These are phyloP conservation scores for Ceratoteleas bidentatus DNA, from an alignment of 1,140 invertebrate genomes.

Conservation along the genomic window DNA sequence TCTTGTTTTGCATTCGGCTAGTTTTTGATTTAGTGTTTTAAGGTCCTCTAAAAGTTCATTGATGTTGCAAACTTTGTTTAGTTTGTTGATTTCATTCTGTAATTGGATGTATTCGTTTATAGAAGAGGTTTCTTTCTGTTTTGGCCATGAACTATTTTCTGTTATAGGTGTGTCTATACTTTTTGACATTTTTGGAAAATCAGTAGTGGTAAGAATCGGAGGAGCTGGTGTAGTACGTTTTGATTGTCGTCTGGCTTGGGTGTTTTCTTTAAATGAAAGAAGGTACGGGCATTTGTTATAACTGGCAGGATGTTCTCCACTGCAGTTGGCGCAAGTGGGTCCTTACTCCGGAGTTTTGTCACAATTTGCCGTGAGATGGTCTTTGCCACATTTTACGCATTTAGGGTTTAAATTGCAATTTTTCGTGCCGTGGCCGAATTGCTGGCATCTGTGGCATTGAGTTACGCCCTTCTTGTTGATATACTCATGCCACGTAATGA, in stretches of 20 bases:
- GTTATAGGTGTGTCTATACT: background rate
- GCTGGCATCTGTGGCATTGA: constrained; percentile 43
- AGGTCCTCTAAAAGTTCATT: background rate
- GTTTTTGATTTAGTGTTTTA: constrained; percentile 4
- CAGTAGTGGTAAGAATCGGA: background rate
- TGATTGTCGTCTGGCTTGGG: constrained; percentile 12
- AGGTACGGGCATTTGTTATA: background rate
- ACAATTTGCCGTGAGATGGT: background rate
- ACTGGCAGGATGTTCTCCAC: background rate
- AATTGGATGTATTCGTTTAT: constrained; percentile 8
- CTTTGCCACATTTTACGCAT: constrained; percentile 25
- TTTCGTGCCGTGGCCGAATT: constrained; percentile 12
- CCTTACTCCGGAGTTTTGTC: background rate
- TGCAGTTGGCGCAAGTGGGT: background rate
- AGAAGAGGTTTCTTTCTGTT: background rate
- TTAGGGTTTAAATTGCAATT: constrained; percentile 20
- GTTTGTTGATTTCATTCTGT: constrained; percentile 10
- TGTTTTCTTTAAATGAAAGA: background rate
- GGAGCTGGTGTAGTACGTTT: background rate
- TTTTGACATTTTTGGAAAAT: background rate
- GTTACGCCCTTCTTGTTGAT: constrained; percentile 22
- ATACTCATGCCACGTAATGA: constrained; percentile 38
- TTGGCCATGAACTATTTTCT: background rate
- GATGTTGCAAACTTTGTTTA: constrained; percentile 3
- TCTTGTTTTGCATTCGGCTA: constrained; percentile 12